Percentiles rank a stretch among this genome's conserved stretches.
Conservation (phyloP, 1,140 invertebrate genomes). For the Asobara japonica region DNA sequence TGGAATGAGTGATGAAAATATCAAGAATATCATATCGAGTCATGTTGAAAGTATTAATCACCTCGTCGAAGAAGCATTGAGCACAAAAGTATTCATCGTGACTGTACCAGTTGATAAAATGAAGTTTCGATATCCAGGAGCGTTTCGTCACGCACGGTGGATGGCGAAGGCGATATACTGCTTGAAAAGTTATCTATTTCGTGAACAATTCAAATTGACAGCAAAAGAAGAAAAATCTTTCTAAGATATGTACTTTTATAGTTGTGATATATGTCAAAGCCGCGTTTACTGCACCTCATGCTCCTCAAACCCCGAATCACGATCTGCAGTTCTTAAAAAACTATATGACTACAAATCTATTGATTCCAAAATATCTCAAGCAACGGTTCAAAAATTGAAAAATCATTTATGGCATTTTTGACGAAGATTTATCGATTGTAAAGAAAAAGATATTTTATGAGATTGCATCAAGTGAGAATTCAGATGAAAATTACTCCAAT, state of each 20-base stretch:
- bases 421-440: constrained; percentile 32
- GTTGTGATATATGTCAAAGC: constrained; percentile 35
- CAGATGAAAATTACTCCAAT: too few relatives aligned
- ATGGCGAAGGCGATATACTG: constrained; percentile 59
- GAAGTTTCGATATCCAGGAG: constrained; percentile 48
- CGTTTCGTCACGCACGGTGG: constrained; percentile 57
- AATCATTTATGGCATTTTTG: constrained; percentile 42
- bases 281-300: constrained; percentile 33
- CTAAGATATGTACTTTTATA: constrained; percentile 39
- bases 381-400: constrained; percentile 35
- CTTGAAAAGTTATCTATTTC: constrained; percentile 53
- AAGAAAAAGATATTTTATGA: too few relatives aligned
- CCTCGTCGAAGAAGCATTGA: background rate
- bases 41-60: background rate
- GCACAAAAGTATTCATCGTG: background rate
- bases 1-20: background rate
- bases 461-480: too few relatives aligned
- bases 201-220: constrained; percentile 32
- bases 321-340: constrained; percentile 39
- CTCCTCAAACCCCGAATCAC: constrained; percentile 29
- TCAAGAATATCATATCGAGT: background rate
- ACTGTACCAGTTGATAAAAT: background rate
- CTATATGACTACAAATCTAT: constrained; percentile 34
- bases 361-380: constrained; percentile 33
- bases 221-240: constrained; percentile 29